Percentiles rank a stretch among this genome's conserved stretches.
phyloP scores from a whole-genome alignment of 2,888 invertebrate genomes.

The Scelioninae gen. 1 region DNA sequence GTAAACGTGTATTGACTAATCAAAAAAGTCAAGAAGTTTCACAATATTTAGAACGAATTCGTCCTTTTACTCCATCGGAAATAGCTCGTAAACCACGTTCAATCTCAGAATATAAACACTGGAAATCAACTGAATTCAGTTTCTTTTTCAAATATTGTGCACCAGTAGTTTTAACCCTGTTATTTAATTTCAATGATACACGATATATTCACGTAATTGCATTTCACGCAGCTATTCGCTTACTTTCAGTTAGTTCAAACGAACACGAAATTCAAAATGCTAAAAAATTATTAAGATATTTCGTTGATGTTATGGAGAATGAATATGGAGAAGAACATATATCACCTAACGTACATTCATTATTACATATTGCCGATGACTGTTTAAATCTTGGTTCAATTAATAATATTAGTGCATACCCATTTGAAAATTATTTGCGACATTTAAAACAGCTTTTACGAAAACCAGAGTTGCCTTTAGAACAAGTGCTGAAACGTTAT shows the following conservation, averaged over 20 bases:
- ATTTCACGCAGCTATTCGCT: constrained; percentile 37
- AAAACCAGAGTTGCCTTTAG: constrained; percentile 40
- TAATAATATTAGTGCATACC: constrained; percentile 33
- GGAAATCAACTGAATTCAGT: constrained; percentile 23
- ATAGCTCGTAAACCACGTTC: constrained; percentile 15
- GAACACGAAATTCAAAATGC: not conserved
- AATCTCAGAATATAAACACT: constrained; percentile 4
- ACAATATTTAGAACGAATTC: not conserved
- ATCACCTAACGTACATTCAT: constrained; percentile 31
- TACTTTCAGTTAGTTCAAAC: not conserved
- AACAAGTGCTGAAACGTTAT: constrained; percentile 25
- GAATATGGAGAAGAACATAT: constrained; percentile 29
- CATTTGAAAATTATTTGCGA: constrained; percentile 42
- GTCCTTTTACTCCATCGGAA: constrained; percentile 1
- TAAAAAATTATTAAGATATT: constrained; percentile 14
- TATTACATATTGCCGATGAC: constrained; percentile 29
- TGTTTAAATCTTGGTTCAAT: constrained; percentile 3
- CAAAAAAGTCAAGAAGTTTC: not conserved
- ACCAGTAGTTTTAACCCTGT: not conserved
- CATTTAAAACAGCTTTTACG: constrained; percentile 30
- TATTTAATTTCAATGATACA: not conserved
- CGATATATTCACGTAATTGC: constrained; percentile 13
- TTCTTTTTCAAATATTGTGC: constrained; percentile 31
- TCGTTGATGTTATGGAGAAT: not conserved
- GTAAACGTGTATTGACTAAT: no score